These are phyloP conservation scores for Cyclophora punctaria DNA, from an alignment of 2,888 invertebrate species.

Conservation along the genomic window DNA sequence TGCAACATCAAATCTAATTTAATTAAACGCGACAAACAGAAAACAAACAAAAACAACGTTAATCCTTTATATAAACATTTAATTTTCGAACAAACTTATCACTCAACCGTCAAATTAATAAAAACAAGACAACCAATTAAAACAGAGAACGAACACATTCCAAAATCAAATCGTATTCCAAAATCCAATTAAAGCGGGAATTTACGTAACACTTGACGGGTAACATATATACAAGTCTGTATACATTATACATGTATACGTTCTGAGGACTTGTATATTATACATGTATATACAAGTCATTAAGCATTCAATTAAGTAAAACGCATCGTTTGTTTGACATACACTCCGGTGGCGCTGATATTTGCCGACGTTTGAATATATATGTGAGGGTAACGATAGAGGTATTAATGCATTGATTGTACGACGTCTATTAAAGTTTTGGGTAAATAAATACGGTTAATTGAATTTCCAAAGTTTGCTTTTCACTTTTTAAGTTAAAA, in stretches of 20 bases:
- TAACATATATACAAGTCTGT: not conserved
- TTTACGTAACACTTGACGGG: not conserved
- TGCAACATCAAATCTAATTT: too few relatives aligned
- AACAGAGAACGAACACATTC: too few relatives aligned
- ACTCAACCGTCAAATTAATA: not conserved
- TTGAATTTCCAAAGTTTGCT: too few relatives aligned
- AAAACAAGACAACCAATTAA: too few relatives aligned
- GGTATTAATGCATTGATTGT: slow-evolving; percentile 5
- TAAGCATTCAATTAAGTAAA: slow-evolving; percentile 63
- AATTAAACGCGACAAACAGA: too few relatives aligned
- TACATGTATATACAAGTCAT: slow-evolving; percentile 30
- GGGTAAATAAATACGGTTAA: too few relatives aligned
- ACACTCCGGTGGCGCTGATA: slow-evolving; percentile 39
- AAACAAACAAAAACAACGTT: too few relatives aligned
- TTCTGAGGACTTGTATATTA: not conserved
- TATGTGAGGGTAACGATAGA: slow-evolving; percentile 16
- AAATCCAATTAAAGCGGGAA: not conserved
- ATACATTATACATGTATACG: not conserved
- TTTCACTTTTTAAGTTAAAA: too few relatives aligned
- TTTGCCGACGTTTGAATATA: slow-evolving; percentile 39
- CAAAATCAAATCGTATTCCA: not conserved
- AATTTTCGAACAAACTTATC: too few relatives aligned
- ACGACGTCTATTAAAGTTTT: too few relatives aligned
- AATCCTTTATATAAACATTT: too few relatives aligned
- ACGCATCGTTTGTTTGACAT: slow-evolving; percentile 50